Conservation (phyloP, 2,113 vertebrate species). For the Microcebus tavaratra region DNA sequence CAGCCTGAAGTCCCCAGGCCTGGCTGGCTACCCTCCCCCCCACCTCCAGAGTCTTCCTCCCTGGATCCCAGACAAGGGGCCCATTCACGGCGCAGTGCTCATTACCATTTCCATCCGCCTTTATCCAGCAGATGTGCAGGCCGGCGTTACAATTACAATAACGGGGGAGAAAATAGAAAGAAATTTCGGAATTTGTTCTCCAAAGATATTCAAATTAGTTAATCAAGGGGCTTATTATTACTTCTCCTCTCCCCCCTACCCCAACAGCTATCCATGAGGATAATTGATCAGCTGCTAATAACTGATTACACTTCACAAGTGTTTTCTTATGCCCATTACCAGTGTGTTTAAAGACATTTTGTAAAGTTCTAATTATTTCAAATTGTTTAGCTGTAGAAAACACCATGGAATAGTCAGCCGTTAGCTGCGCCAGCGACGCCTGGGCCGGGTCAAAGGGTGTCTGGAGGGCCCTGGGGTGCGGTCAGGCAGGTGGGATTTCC, state of each 20-base stretch:
- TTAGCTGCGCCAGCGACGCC: conserved; percentile 6
- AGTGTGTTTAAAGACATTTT: conserved; percentile 86
- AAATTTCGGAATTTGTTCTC: conserved; percentile 86
- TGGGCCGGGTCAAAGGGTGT: not conserved
- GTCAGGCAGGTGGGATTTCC: not conserved
- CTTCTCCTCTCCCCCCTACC: conserved; percentile 69
- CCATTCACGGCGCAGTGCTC: conserved; percentile 66
- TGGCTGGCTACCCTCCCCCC: not conserved
- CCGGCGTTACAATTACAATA: conserved; percentile 80
- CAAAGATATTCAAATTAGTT: conserved; percentile 91
- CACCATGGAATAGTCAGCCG: conserved; percentile 77
- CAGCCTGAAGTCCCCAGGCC: not conserved
- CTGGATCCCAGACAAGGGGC: conserved; percentile 36
- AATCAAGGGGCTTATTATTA: conserved; percentile 89
- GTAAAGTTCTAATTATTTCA: conserved; percentile 88
- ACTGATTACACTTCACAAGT: conserved; percentile 85
- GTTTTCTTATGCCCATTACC: conserved; percentile 84
- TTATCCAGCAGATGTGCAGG: conserved; percentile 85
- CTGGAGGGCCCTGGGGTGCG: not conserved
- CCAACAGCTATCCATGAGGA: conserved; percentile 83
- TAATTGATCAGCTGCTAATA: conserved; percentile 90
- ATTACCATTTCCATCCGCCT: conserved; percentile 79
- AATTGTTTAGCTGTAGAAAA: conserved; percentile 85
- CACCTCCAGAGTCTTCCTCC: not conserved
- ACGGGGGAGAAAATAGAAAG: conserved; percentile 84